Percentiles rank a stretch among this genome's conserved stretches.
phyloP scores from a whole-genome alignment of 2,888 invertebrate species.

The Mesochorus sp. region DNA sequence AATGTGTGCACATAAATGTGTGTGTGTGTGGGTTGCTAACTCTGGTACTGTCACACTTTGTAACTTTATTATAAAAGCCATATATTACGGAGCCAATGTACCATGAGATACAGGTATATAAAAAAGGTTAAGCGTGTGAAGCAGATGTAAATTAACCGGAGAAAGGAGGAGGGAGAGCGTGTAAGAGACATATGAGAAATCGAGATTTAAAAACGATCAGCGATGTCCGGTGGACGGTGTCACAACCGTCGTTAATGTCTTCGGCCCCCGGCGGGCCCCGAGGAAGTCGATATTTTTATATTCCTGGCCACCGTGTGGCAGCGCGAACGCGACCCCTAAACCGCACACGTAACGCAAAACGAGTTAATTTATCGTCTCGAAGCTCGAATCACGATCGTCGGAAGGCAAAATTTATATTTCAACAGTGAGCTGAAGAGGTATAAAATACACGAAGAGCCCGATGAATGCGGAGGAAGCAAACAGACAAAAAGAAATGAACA shows the following conservation, averaged over 20 bases:
- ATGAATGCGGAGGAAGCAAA: background rate
- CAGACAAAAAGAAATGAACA: background rate
- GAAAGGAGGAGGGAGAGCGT: slow-evolving; percentile 19
- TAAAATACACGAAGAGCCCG: slow-evolving; percentile 12
- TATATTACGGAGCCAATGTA: slow-evolving; percentile 30
- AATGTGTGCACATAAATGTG: background rate
- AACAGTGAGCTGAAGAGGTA: background rate
- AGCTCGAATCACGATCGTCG: slow-evolving; percentile 33
- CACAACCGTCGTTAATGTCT: slow-evolving; percentile 51
- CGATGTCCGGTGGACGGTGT: slow-evolving; percentile 42
- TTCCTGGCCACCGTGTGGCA: slow-evolving; percentile 43
- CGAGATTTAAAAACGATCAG: slow-evolving; percentile 49
- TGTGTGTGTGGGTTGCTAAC: background rate
- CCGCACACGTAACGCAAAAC: too few relatives aligned
- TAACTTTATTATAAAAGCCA: slow-evolving; percentile 36
- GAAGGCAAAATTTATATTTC: slow-evolving; percentile 22
- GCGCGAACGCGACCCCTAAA: background rate
- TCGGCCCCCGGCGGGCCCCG: slow-evolving; percentile 18
- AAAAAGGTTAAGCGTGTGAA: slow-evolving; percentile 4
- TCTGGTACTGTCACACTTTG: slow-evolving; percentile 22
- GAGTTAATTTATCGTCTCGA: too few relatives aligned
- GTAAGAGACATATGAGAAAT: slow-evolving; percentile 38
- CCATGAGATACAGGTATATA: background rate
- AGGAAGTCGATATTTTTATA: slow-evolving; percentile 45
- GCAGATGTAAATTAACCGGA: slow-evolving; percentile 16